These are phyloP conservation scores for Eleginops maclovinus DNA, from an alignment of 2,113 vertebrate species.

Conservation along the genomic window DNA sequence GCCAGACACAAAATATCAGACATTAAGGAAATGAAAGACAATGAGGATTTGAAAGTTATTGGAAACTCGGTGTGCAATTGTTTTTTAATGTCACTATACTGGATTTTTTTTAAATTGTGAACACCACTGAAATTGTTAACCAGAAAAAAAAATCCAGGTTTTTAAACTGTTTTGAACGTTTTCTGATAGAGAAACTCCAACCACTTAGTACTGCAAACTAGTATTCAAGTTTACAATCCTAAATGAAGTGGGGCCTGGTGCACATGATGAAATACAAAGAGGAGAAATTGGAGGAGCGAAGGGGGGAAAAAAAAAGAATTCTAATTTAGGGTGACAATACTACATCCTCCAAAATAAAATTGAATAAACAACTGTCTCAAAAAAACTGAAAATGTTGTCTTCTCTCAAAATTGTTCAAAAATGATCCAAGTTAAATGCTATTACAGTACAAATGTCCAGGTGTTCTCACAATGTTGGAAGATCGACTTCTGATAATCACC, in stretches of 20 bases:
- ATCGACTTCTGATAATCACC: slow-evolving; percentile 21
- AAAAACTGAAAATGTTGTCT: background rate
- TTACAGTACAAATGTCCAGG: background rate
- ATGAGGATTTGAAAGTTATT: background rate
- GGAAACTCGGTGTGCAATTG: background rate
- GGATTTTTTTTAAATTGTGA: background rate
- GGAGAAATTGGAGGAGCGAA: background rate
- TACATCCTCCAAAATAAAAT: background rate
- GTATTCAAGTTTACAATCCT: background rate
- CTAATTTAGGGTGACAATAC: background rate
- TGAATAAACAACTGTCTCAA: background rate
- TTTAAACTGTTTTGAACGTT: no score
- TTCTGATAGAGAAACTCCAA: background rate
- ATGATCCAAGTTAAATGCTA: background rate
- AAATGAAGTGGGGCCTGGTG: no score
- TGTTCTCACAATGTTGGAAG: background rate
- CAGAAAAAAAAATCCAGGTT: no score
- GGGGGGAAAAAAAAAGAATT: background rate
- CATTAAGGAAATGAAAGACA: background rate
- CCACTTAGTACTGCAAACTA: no score
- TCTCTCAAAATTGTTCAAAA: background rate
- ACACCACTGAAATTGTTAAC: background rate
- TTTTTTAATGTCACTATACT: no score
- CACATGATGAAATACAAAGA: background rate
- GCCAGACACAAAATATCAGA: slow-evolving; percentile 3